phyloP scores from a whole-genome alignment of 1,140 invertebrate species.

The Brachionus paranguensis region DNA sequence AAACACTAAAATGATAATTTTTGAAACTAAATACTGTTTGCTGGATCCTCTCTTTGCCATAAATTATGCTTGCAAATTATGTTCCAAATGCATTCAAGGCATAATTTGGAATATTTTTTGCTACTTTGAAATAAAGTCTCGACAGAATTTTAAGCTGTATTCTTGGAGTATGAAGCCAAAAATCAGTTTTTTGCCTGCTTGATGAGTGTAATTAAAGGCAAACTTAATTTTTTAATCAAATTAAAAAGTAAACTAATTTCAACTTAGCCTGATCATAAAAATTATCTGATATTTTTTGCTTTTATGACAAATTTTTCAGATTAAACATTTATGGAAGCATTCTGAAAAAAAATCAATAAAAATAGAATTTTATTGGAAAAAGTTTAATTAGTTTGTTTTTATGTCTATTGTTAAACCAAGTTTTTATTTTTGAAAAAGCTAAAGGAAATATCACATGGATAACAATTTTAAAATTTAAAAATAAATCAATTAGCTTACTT shows the following conservation, averaged over 20 bases:
- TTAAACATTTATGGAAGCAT: neutral
- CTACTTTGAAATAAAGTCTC: neutral
- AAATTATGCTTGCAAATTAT: neutral
- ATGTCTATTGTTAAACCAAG: neutral
- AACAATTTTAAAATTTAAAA: neutral
- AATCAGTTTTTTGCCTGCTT: neutral
- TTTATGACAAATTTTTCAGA: neutral
- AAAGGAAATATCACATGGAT: neutral
- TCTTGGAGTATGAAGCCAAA: neutral
- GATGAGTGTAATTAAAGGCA: neutral
- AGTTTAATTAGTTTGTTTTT: neutral
- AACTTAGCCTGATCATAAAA: neutral
- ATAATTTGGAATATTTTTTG: neutral
- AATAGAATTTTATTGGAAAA: neutral
- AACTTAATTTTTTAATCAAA: neutral
- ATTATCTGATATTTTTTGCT: neutral
- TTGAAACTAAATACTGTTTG: neutral
- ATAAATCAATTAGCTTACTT: neutral
- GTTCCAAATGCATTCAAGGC: neutral
- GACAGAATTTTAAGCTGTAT: neutral
- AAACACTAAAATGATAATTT: neutral
- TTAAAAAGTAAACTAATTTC: neutral
- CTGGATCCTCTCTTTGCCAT: neutral
- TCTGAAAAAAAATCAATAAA: neutral
- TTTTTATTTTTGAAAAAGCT: neutral